These are phyloP conservation scores for Electrona antarctica DNA, from an alignment of 2,113 vertebrate genomes.

Conservation along the genomic window DNA sequence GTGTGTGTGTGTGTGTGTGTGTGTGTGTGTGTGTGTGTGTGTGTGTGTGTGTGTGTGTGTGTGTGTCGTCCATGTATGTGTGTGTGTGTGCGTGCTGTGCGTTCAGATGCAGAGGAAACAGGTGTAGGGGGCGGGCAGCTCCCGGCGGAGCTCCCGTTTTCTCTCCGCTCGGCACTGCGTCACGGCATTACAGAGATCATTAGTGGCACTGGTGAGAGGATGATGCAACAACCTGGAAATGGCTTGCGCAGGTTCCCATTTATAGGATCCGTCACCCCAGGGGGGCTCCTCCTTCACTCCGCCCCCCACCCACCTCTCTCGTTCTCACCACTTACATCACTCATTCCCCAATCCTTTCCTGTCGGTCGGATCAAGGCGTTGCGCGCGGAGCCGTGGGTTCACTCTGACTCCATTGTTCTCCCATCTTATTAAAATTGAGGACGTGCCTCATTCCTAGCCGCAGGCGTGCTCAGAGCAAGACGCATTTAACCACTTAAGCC, in stretches of 20 bases:
- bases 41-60: too few relatives aligned
- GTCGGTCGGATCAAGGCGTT: constrained; percentile 46
- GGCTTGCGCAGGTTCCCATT: constrained; percentile 17
- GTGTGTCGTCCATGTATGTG: too few relatives aligned
- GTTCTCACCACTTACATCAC: constrained; percentile 49
- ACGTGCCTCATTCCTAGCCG: constrained; percentile 15
- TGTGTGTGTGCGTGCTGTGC: too few relatives aligned
- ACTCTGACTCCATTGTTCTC: constrained; percentile 16
- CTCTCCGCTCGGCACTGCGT: background rate
- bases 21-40: too few relatives aligned
- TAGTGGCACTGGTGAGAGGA: constrained; percentile 20
- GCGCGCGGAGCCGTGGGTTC: constrained; percentile 30
- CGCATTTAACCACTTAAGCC: constrained; percentile 16
- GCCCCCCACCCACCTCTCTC: constrained; percentile 8
- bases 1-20: background rate
- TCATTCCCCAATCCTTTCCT: constrained; percentile 35
- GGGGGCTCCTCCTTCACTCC: constrained; percentile 14
- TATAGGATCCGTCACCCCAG: constrained; percentile 17
- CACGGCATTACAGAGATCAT: constrained; percentile 32
- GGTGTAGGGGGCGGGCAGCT: too few relatives aligned
- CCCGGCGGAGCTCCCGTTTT: background rate
- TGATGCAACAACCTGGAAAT: constrained; percentile 71
- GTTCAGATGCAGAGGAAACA: background rate
- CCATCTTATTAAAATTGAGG: constrained; percentile 39
- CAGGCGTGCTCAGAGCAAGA: constrained; percentile 15